Base-by-base conservation (phyloP, 2,797 vertebrate genomes). In the Champsocephalus esox region DNA sequence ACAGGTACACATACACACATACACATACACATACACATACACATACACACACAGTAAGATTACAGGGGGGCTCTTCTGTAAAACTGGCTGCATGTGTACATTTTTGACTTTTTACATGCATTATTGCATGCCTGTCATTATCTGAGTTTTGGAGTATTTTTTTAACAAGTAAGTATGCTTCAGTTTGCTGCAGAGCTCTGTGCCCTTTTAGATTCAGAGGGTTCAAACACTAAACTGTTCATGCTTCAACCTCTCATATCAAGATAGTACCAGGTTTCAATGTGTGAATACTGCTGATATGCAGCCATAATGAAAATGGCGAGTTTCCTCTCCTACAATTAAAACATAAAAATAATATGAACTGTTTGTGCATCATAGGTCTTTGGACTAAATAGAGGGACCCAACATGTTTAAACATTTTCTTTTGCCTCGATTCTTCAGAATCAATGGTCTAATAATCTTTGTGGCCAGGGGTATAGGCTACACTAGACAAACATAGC, bases 21-120 rank as follows among this genome's bases (percentile, higher is more conserved):
- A 24, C 68, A 49, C 46, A 45, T 10, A 58, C 21, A 52, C 9
- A 52, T 6, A 73, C 58, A 84, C 21, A 72, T 7, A 24, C 68
- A 49, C 46, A 45, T 10, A 58, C 21, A 52, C 9, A 52, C 9
- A 73, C 58, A 84, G 66, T 50, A 64, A 81, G 66, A 57, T 59
- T 49, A 77, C 41, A 9, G 17, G 64, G 41, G 65, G 69, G 69
- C 48, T 70, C 17, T 45, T 24, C 8, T 51, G 54, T 12, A 34
- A 45, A 49, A 45, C 14, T 50, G 17, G 52, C 19, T 16, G 52
- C 57, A 66, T 48, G 16, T 63, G 70, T 75, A 49, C 19, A 65
- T 63, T 28, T 67, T 48, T 43, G 34, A 38, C 34, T 38, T 49
- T 16, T 57, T 44, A 61, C 11, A 44, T 57, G 59, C 12, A 21